Evolutionary conservation across 2,113 vertebrate genomes (phyloP).

Genomic region (Nothoprocta pentlandii): DNA sequence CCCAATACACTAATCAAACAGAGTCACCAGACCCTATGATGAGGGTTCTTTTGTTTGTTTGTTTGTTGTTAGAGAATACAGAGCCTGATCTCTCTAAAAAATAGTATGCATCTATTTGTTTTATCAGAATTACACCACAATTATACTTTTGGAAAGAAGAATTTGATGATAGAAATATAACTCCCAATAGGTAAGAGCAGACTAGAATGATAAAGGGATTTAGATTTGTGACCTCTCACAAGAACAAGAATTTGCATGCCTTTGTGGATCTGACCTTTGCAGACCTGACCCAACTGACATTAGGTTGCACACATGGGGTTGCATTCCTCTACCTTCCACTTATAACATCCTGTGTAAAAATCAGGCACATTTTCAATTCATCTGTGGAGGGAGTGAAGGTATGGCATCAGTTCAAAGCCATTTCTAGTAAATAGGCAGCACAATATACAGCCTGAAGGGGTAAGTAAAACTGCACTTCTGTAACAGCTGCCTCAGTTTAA

Average conservation of each 20-base stretch:
- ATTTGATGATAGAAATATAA: not conserved
- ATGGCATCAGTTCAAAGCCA: not conserved
- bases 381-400: not conserved
- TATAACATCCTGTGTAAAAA: not conserved
- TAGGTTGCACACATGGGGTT: not conserved
- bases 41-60: not conserved
- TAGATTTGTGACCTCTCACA: not conserved
- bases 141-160: not conserved
- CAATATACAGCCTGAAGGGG: not conserved
- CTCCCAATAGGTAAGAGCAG: accelerated
- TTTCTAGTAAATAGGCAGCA: not conserved
- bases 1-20: not conserved
- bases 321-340: not conserved
- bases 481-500: not conserved
- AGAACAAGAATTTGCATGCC: not conserved
- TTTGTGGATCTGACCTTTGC: not conserved
- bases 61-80: not conserved
- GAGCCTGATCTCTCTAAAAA: not conserved
- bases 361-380: not conserved
- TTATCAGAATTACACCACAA: not conserved
- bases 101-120: not conserved
- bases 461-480: not conserved
- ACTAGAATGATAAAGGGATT: not conserved
- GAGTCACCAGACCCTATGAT: not conserved
- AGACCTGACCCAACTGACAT: not conserved